Conservation (phyloP, 2,888 invertebrate species). For the Apeira syringaria region DNA sequence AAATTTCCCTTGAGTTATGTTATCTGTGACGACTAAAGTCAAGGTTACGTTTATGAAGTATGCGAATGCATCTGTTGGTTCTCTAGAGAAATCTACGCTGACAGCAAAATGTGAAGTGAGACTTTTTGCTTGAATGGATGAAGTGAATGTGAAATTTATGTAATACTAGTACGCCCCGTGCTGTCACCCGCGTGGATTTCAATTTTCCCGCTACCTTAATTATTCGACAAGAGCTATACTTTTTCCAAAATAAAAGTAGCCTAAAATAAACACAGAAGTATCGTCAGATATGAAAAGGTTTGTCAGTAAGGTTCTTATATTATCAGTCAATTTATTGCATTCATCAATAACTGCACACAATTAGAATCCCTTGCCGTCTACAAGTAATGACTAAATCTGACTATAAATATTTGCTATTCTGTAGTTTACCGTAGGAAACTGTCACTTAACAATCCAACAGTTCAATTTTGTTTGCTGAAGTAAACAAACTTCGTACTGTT, state of each 20-base stretch:
- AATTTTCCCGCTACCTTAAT: too few relatives aligned
- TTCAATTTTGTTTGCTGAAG: not conserved
- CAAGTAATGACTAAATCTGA: conserved; percentile 7
- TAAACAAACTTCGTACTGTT: not conserved
- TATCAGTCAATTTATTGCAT: too few relatives aligned
- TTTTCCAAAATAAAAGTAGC: too few relatives aligned
- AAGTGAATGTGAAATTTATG: too few relatives aligned
- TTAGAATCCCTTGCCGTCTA: conserved; percentile 4
- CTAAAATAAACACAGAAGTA: too few relatives aligned
- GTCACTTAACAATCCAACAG: not conserved
- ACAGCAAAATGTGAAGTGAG: not conserved
- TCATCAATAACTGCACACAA: too few relatives aligned
- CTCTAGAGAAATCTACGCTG: conserved; percentile 14
- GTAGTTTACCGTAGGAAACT: not conserved
- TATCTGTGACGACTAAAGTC: conserved; percentile 11
- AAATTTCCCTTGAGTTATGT: conserved; percentile 16
- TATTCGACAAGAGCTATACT: too few relatives aligned
- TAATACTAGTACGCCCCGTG: too few relatives aligned
- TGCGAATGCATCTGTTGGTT: conserved; percentile 9
- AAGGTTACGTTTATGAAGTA: conserved; percentile 19
- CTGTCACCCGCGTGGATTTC: too few relatives aligned
- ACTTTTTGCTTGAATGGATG: not conserved
- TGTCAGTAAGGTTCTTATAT: too few relatives aligned
- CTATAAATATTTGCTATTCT: not conserved
- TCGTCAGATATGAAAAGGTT: too few relatives aligned